phyloP scores from a whole-genome alignment of 2,113 vertebrate genomes.

The Nothoprocta pentlandii region DNA sequence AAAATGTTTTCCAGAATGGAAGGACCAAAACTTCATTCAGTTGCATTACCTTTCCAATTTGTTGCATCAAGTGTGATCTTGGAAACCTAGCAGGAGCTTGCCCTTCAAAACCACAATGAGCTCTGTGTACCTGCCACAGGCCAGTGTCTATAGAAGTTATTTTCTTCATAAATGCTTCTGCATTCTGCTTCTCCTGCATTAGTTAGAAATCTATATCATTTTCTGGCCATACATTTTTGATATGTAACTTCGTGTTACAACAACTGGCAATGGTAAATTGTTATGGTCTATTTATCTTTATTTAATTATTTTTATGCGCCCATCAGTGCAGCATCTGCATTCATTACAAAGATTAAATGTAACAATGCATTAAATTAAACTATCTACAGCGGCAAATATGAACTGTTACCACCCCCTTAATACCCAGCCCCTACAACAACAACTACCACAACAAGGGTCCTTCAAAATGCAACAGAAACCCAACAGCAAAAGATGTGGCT shows the following conservation, averaged over 20 bases:
- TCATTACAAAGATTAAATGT: conserved; percentile 44
- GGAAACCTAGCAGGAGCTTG: accelerated
- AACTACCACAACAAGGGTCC: background rate
- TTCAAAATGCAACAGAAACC: background rate
- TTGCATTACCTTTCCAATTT: background rate
- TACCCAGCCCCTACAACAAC: background rate
- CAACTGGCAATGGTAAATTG: background rate
- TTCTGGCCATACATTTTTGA: background rate
- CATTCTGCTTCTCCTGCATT: background rate
- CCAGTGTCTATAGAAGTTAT: background rate
- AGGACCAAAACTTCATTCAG: background rate
- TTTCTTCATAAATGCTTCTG: background rate
- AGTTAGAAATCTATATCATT: background rate
- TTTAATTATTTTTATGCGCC: conserved; percentile 66
- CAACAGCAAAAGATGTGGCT: accelerated
- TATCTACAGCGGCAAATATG: conserved; percentile 36
- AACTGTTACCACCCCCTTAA: background rate
- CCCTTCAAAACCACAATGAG: background rate
- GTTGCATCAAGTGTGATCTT: background rate
- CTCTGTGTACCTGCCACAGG: background rate
- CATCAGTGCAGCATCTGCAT: conserved; percentile 59
- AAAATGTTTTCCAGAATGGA: no score
- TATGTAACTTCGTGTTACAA: background rate
- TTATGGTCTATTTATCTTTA: conserved; percentile 49
- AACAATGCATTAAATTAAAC: conserved; percentile 68